Evolutionary conservation across 2,113 vertebrate genomes (phyloP), one percentile per base, ranked within the genome.

Genomic region (Maccullochella peelii): DNA sequence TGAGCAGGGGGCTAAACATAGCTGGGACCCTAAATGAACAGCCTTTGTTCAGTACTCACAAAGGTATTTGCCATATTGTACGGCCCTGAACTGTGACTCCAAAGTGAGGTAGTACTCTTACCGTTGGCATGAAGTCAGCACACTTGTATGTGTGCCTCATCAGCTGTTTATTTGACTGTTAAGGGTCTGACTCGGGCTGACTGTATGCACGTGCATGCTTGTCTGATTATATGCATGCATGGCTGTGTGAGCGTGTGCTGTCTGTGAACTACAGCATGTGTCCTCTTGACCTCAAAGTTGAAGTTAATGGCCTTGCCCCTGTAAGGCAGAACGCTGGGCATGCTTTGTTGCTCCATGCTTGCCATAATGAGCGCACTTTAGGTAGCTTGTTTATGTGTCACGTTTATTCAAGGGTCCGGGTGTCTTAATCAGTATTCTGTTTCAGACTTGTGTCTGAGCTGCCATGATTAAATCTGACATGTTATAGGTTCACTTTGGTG

Each of bases 101-200:
- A 42, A 71, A 82, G 68, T 76, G 80, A 85, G 77, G n/a, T 52
- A 82, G 83, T 85, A 57, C 71, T 88, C 65, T 90, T 89, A 91
- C 84, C 69, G n/a, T 38, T 89, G 84, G 85, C 85, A 90, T 79
- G 80, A 70, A 80, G 79, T 86, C 83, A 79, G 73, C 76, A 50
- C 69, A 30, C 77, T 33, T 79, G 70, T 38, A 27, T 73, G 63
- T 72, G 82, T 69, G 59, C 59, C 52, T 74, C 73, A 77, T 30
- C 91, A 93, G 91, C 84, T 91, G 87, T 81, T 73, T 55, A 86
- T 85, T 73, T 21, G 72, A 67, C 73, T 52, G 59, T 73, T 71
- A 66, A 54, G 67, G 55, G 40, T 55, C 55, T 66, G 68, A 82
- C 69, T 80, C 0, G 3, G 50, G 23, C 47, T 71, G 59, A 81